Conservation (phyloP, 1,140 invertebrate genomes). For the Drosophila chauvacae region DNA sequence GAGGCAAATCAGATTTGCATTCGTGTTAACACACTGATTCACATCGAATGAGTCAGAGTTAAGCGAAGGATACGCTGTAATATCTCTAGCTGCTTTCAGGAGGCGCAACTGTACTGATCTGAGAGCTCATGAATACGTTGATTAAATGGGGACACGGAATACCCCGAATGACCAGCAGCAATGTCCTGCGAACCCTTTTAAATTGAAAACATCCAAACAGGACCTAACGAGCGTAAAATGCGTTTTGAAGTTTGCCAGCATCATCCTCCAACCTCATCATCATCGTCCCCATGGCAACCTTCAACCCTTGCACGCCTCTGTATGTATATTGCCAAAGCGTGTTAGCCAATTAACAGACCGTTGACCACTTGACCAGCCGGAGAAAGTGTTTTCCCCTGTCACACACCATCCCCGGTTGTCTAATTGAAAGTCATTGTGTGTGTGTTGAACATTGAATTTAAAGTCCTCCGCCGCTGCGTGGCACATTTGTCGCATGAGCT, state of each 20-base stretch:
- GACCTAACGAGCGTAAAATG: slow-evolving; percentile 75
- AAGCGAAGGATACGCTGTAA: slow-evolving; percentile 5
- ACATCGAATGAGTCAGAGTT: slow-evolving; percentile 37
- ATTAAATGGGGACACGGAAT: slow-evolving; percentile 32
- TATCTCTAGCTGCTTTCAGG: not conserved
- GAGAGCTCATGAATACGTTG: slow-evolving; percentile 40
- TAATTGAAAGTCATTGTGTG: slow-evolving; percentile 80
- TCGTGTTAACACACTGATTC: slow-evolving; percentile 46
- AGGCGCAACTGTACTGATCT: slow-evolving; percentile 17
- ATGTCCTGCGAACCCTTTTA: slow-evolving; percentile 21
- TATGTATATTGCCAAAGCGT: slow-evolving; percentile 5
- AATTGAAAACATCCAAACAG: slow-evolving; percentile 50
- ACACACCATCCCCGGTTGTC: slow-evolving; percentile 14
- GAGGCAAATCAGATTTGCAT: slow-evolving; percentile 57
- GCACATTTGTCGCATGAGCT: slow-evolving; percentile 49
- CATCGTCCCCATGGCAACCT: slow-evolving; percentile 29
- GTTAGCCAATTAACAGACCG: slow-evolving; percentile 70
- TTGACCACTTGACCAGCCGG: slow-evolving; percentile 61
- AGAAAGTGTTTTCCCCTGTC: slow-evolving; percentile 25
- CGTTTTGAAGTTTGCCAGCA: slow-evolving; percentile 70
- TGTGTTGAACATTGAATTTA: slow-evolving; percentile 41
- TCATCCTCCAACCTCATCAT: slow-evolving; percentile 53
- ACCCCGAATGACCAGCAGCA: slow-evolving; percentile 63
- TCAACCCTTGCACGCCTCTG: slow-evolving; percentile 45
- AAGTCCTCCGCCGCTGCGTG: slow-evolving; percentile 15